Evolutionary conservation across 2,797 vertebrate genomes (phyloP).

Genomic region (Melanotaenia maccullochi): DNA sequence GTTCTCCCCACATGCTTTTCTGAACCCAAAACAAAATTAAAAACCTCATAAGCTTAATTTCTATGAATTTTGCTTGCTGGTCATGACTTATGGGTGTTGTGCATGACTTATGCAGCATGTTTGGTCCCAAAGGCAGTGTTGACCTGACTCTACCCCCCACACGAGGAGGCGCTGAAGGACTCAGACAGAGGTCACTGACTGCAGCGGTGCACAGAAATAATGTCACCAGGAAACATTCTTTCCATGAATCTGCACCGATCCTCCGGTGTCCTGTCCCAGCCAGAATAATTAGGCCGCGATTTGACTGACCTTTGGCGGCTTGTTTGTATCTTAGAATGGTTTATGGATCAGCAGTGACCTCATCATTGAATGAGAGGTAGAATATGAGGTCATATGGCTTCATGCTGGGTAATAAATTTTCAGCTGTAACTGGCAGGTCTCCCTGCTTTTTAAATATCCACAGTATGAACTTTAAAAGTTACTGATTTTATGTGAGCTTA

Average conservation of each 20-base stretch:
- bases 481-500: not conserved
- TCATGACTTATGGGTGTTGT: not conserved
- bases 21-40: not conserved
- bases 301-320: conserved; percentile 18
- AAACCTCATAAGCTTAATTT: not conserved
- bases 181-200: conserved; percentile 1
- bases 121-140: not conserved
- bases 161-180: conserved; percentile 21
- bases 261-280: not conserved
- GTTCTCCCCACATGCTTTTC: too few relatives aligned
- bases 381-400: conserved; percentile 10
- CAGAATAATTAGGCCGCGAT: not conserved
- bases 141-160: conserved; percentile 5
- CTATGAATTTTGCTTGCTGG: not conserved
- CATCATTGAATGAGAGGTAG: conserved; percentile 5
- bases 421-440: not conserved
- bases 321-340: conserved; percentile 7
- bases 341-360: conserved; percentile 27
- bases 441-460: not conserved
- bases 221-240: not conserved
- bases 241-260: not conserved
- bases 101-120: not conserved
- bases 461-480: not conserved
- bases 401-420: conserved; percentile 20
- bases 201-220: not conserved